Evolutionary conservation across 2,888 invertebrate genomes (phyloP), one percentile per base, ranked within the genome.

Genomic region (Hoplodrina blanda): DNA sequence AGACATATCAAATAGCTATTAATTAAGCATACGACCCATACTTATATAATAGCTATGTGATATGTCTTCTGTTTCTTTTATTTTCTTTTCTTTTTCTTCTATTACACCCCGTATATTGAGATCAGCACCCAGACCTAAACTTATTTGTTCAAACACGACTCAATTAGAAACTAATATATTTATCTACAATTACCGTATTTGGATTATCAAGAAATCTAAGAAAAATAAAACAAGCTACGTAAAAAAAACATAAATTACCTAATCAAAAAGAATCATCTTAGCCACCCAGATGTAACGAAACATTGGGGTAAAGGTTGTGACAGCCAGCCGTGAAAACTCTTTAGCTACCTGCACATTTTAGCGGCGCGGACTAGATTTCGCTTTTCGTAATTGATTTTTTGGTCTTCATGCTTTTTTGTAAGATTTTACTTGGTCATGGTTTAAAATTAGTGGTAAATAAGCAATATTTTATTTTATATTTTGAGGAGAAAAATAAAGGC

Each of bases 291-390:
- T 20, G 44, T 73, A 77, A 84, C 77, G 81, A 82, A 84, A 84
- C 77, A 76, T 82, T 54, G 78, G 84, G 84, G 76, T 81, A 88
- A 86, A 88, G 87, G 86, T 84, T 85, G 83, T 73, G 76, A 82
- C 78, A 85, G 71, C 73, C 69, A 81, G 69, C 82, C 83, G 76
- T 87, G 84, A 84, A 83, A 78, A 80, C 57, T 13, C 30, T 57
- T 62, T 67, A 70, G 41, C 64, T 62, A 62, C 75, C 76, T 49
- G 78, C 53, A 73, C 73, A 81, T 79, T 79, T 79, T 74, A 76
- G 80, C 53, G 70, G 61, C 69, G 46, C 73, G 65, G 19, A 72
- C 73, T 78, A 81, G 69, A 77, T 78, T 83, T 78, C 81, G 77
- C 67, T 78, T 78, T 81, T 72, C 57, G 64, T 82, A 73, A 81